Percentiles rank a stretch among this genome's conserved stretches.
Evolutionary conservation across 2,888 invertebrate genomes (phyloP).

Genomic region (Terebella lapidaria): DNA sequence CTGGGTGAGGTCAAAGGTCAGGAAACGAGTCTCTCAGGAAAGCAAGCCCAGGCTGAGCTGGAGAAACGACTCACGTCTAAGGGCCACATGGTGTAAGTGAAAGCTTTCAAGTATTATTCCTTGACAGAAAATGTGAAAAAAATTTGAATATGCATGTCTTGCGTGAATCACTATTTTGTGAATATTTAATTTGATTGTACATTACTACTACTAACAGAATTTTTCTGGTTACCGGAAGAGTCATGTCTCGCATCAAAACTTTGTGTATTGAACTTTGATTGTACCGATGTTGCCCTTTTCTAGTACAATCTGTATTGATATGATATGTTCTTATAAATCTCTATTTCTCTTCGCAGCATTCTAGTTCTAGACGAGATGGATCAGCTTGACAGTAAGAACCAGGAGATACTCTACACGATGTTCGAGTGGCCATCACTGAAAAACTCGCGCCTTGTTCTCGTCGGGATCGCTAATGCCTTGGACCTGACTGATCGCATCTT

Average conservation of each 20-base stretch:
- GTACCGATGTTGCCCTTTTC: no score
- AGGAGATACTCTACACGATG: conserved; percentile 82
- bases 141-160: no score
- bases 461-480: conserved; percentile 92
- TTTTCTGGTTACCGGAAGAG: no score
- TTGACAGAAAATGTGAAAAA: no score
- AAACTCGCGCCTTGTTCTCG: conserved; percentile 68
- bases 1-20: conserved; percentile 42
- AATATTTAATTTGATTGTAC: no score
- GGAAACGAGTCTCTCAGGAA: neutral
- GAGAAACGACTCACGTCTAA: conserved; percentile 6
- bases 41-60: conserved; percentile 15
- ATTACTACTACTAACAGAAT: no score
- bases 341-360: conserved; percentile 51
- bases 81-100: conserved; percentile 4
- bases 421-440: conserved; percentile 84
- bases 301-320: no score
- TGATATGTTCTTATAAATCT: no score
- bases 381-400: conserved; percentile 72
- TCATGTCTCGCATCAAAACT: no score
- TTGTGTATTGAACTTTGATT: no score
- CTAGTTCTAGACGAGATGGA: conserved; percentile 93
- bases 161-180: no score
- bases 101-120: no score
- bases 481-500: conserved; percentile 88